phyloP scores from a whole-genome alignment of 2,888 invertebrate species.

The Biston stratarius region DNA sequence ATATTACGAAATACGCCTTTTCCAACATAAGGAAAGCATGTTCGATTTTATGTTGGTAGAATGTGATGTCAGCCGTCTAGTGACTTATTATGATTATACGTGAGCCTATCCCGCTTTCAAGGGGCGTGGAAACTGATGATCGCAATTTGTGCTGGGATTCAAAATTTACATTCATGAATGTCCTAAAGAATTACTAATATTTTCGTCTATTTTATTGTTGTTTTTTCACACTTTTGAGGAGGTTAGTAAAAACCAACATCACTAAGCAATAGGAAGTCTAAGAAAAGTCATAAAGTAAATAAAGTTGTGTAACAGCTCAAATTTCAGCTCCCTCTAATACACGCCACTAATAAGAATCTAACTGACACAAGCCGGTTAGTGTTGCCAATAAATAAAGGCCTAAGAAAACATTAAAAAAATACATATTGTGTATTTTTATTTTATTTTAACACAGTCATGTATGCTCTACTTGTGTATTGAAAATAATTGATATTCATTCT shows the following conservation, averaged over 20 bases:
- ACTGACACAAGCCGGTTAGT: slow-evolving; percentile 43
- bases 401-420: background rate
- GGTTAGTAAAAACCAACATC: no score
- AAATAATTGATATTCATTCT: no score
- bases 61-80: slow-evolving; percentile 29
- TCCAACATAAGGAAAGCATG: slow-evolving; percentile 23
- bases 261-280: background rate
- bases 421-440: no score
- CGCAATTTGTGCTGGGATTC: slow-evolving; percentile 8
- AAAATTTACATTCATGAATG: slow-evolving; percentile 15
- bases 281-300: background rate
- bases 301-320: slow-evolving; percentile 8
- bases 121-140: slow-evolving; percentile 16
- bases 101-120: slow-evolving; percentile 16
- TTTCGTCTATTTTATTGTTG: no score
- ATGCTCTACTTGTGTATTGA: no score
- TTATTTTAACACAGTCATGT: no score
- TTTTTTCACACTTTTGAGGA: no score
- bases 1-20: slow-evolving; percentile 28
- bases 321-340: slow-evolving; percentile 14
- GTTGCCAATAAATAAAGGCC: background rate
- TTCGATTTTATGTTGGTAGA: slow-evolving; percentile 22
- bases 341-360: slow-evolving; percentile 36
- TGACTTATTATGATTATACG: slow-evolving; percentile 38
- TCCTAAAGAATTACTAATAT: background rate